These are phyloP conservation scores for Oreonectes daqikongensis DNA, from an alignment of 2,797 vertebrate genomes.

Conservation along the genomic window DNA sequence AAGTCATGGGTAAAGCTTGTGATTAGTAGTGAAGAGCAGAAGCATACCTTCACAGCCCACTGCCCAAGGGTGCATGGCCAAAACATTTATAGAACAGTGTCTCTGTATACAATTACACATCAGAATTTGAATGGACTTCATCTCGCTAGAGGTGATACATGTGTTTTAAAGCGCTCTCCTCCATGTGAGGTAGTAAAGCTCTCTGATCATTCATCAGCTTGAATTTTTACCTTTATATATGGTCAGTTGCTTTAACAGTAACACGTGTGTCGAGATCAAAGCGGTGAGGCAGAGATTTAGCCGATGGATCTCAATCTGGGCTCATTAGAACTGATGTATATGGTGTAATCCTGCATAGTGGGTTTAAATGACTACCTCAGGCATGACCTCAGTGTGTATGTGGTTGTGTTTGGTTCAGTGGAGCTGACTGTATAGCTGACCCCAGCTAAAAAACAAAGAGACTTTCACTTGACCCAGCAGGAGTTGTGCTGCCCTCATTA, in stretches of 20 bases:
- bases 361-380: slow-evolving; percentile 57
- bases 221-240: too few relatives aligned
- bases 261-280: slow-evolving; percentile 27
- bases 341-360: slow-evolving; percentile 69
- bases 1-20: too few relatives aligned
- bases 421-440: slow-evolving; percentile 60
- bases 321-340: slow-evolving; percentile 66
- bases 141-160: too few relatives aligned
- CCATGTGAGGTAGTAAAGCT: too few relatives aligned
- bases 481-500: not conserved
- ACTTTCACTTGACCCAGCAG: not conserved
- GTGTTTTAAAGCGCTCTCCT: too few relatives aligned
- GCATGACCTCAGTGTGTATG: slow-evolving; percentile 51
- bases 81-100: too few relatives aligned
- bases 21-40: too few relatives aligned
- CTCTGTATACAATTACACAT: too few relatives aligned
- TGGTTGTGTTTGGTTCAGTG: slow-evolving; percentile 58
- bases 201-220: too few relatives aligned
- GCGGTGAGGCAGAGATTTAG: not conserved
- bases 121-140: too few relatives aligned
- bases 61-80: too few relatives aligned
- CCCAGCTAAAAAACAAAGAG: slow-evolving; percentile 57
- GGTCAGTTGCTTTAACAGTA: not conserved
- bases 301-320: slow-evolving; percentile 29
- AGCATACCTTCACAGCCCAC: too few relatives aligned